Percentiles rank a stretch among this genome's conserved stretches.
phyloP scores from a whole-genome alignment of 1,140 invertebrate species.

The Cardiocondyla obscurior region DNA sequence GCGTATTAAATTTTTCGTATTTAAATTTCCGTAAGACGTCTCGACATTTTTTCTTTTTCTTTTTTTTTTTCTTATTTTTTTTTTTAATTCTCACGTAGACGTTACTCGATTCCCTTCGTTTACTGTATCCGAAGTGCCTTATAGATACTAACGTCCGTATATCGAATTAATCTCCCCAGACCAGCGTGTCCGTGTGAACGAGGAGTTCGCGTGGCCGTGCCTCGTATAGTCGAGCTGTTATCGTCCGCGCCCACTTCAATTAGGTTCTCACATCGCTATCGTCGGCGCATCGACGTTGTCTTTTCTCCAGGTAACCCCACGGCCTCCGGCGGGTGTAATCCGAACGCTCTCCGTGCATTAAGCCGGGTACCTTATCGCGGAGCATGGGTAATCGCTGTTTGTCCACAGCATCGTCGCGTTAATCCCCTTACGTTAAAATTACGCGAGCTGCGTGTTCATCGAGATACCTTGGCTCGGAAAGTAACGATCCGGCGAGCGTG shows the following conservation, averaged over 20 bases:
- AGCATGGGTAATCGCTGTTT: slow-evolving; percentile 52
- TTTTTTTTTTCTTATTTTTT: no score
- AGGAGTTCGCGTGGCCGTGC: slow-evolving; percentile 61
- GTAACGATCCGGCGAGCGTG: slow-evolving; percentile 8
- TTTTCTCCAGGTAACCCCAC: slow-evolving; percentile 47
- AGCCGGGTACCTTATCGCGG: slow-evolving; percentile 46
- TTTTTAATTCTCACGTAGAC: neutral
- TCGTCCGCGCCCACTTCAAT: slow-evolving; percentile 70
- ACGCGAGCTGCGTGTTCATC: slow-evolving; percentile 44
- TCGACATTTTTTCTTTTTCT: neutral
- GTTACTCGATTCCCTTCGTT: neutral
- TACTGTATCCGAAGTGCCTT: neutral
- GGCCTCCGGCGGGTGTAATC: slow-evolving; percentile 49
- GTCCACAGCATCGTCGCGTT: slow-evolving; percentile 54
- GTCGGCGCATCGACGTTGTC: slow-evolving; percentile 67
- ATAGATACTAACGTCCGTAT: neutral
- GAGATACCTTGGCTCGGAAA: slow-evolving; percentile 30
- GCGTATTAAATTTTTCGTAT: neutral
- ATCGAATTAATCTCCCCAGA: slow-evolving; percentile 34
- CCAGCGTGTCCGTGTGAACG: slow-evolving; percentile 56
- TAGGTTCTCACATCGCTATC: slow-evolving; percentile 67
- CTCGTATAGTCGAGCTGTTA: slow-evolving; percentile 58
- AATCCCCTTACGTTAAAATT: slow-evolving; percentile 57
- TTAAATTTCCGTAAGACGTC: neutral
- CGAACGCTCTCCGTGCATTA: slow-evolving; percentile 63